phyloP scores from a whole-genome alignment of 2,113 vertebrate species.

The Cathartes aura region DNA sequence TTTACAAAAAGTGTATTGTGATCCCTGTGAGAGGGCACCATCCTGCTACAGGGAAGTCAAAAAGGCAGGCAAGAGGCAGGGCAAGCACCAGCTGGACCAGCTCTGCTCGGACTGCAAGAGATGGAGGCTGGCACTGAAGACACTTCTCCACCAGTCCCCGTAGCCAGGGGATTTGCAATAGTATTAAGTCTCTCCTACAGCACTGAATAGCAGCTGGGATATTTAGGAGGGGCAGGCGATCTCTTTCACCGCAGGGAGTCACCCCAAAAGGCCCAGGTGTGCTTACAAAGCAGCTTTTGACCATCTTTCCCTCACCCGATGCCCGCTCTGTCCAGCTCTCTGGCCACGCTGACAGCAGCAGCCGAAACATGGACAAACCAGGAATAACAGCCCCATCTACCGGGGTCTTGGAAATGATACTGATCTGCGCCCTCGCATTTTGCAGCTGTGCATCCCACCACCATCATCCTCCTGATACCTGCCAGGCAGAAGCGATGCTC shows the following conservation, averaged over 20 bases:
- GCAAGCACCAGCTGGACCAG: accelerated
- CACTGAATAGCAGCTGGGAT: neutral
- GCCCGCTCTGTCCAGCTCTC: accelerated
- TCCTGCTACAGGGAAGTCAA: no score
- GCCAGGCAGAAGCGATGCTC: accelerated
- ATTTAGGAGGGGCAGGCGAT: neutral
- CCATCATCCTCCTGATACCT: neutral
- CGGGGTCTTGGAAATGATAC: neutral
- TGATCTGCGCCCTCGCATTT: accelerated
- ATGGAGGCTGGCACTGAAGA: neutral
- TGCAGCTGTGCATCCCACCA: accelerated
- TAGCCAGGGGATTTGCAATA: neutral
- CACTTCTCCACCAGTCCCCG: neutral
- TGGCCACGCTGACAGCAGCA: accelerated
- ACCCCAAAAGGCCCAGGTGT: neutral
- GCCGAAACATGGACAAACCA: accelerated
- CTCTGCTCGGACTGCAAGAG: neutral
- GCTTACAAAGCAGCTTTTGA: neutral
- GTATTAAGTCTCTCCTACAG: neutral
- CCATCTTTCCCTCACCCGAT: accelerated
- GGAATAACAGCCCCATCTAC: slow-evolving; percentile 34
- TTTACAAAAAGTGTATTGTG: neutral
- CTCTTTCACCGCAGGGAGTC: neutral
- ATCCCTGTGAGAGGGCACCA: neutral
- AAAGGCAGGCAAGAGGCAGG: neutral